Conservation (phyloP, 2,888 invertebrate species). For the Venustoraphidia nigricollis region DNA sequence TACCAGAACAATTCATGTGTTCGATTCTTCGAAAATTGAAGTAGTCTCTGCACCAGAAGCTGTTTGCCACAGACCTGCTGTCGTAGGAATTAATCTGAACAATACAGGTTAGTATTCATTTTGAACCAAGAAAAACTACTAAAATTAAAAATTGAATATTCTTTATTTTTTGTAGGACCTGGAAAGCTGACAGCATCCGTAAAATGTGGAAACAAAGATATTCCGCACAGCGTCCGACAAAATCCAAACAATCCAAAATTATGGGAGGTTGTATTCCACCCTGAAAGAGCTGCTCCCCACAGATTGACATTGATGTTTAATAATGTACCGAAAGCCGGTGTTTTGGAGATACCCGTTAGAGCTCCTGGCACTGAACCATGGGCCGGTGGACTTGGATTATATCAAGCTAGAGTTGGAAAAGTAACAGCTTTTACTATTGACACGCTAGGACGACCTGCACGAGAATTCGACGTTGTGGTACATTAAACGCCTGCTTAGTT, state of each 20-base stretch:
- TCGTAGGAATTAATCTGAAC: slow-evolving; percentile 46
- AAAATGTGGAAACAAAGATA: slow-evolving; percentile 63
- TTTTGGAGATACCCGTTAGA: slow-evolving; percentile 39
- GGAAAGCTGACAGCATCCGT: slow-evolving; percentile 70
- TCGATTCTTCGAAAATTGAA: slow-evolving; percentile 45
- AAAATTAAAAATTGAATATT: slow-evolving; percentile 29
- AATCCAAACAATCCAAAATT: slow-evolving; percentile 51
- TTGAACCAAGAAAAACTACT: neutral
- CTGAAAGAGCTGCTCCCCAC: slow-evolving; percentile 75
- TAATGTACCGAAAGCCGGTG: slow-evolving; percentile 54
- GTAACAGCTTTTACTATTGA: slow-evolving; percentile 80
- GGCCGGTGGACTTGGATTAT: slow-evolving; percentile 68
- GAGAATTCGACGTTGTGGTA: slow-evolving; percentile 86
- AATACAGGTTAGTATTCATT: slow-evolving; percentile 13
- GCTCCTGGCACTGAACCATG: slow-evolving; percentile 29
- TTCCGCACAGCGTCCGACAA: slow-evolving; percentile 67
- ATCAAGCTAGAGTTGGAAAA: slow-evolving; percentile 69
- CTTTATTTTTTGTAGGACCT: slow-evolving; percentile 49
- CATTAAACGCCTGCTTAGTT: slow-evolving; percentile 10
- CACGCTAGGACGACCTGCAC: slow-evolving; percentile 66
- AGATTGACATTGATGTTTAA: slow-evolving; percentile 66
- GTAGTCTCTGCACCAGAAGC: slow-evolving; percentile 37
- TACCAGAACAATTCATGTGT: slow-evolving; percentile 43
- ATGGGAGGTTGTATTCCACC: slow-evolving; percentile 78
- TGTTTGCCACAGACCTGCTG: slow-evolving; percentile 65